phyloP scores from a whole-genome alignment of 2,797 vertebrate species.

The Darevskia mixta region DNA sequence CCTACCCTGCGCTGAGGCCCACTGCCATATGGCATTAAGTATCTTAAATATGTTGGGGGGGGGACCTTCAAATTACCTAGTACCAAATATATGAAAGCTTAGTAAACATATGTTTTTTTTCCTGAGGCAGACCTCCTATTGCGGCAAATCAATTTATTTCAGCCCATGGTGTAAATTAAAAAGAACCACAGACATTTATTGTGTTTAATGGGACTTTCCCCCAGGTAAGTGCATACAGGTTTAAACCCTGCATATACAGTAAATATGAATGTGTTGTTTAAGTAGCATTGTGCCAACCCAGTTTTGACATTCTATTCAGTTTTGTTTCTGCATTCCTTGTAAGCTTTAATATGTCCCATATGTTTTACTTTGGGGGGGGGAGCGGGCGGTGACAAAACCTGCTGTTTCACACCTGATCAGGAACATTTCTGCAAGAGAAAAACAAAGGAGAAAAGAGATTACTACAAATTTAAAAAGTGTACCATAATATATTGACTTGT shows the following conservation, averaged over 20 bases:
- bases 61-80: neutral
- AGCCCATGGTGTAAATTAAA: neutral
- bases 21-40: too few relatives aligned
- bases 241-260: too few relatives aligned
- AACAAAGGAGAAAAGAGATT: neutral
- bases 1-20: too few relatives aligned
- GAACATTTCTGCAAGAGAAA: neutral
- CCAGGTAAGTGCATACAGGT: too few relatives aligned
- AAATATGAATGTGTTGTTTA: too few relatives aligned
- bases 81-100: neutral
- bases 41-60: constrained; percentile 6
- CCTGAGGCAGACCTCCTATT: neutral
- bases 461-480: neutral
- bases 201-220: neutral
- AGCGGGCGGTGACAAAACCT: too few relatives aligned
- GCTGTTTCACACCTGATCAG: neutral
- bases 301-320: too few relatives aligned
- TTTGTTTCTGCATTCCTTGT: neutral
- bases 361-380: neutral
- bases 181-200: neutral
- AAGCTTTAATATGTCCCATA: neutral
- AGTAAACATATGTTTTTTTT: neutral
- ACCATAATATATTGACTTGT: neutral
- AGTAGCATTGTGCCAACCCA: too few relatives aligned
- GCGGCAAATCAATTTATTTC: neutral